phyloP scores from a whole-genome alignment of 2,888 invertebrate genomes.

The Listrodromus nycthemerus region DNA sequence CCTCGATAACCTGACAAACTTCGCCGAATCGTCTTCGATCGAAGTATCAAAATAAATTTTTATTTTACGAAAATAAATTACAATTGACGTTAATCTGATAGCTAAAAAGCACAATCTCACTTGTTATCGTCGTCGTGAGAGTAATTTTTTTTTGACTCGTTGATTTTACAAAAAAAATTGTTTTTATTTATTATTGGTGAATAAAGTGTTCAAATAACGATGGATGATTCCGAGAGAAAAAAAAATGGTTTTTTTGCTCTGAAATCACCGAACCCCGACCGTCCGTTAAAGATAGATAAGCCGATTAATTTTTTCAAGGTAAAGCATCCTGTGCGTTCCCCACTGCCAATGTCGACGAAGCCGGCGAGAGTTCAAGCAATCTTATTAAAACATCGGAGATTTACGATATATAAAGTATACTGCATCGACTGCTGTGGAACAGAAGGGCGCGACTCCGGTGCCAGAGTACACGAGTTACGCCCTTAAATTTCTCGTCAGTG shows the following conservation, averaged over 20 bases:
- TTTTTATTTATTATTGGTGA: too few species aligned
- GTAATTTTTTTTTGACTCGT: too few species aligned
- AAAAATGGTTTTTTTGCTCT: neutral
- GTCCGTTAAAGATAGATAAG: neutral
- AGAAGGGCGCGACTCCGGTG: neutral
- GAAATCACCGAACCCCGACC: neutral
- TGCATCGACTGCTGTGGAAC: neutral
- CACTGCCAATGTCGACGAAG: conserved; percentile 4
- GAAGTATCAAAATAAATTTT: neutral
- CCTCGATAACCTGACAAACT: neutral
- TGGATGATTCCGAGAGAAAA: neutral
- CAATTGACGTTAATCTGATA: neutral
- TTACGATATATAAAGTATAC: conserved; percentile 8
- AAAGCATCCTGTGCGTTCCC: neutral
- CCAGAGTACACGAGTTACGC: neutral
- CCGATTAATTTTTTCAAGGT: neutral
- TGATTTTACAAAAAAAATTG: too few species aligned
- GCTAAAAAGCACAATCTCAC: too few species aligned
- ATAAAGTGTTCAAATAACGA: neutral
- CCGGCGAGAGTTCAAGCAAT: conserved; percentile 10
- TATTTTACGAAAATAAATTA: neutral
- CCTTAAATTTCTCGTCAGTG: neutral
- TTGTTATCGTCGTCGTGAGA: too few species aligned
- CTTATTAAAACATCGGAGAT: conserved; percentile 11
- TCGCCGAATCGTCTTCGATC: neutral